Percentiles rank a stretch among this genome's conserved stretches.
phyloP scores from a whole-genome alignment of 2,888 invertebrate species.

The Cotesia congregata region DNA sequence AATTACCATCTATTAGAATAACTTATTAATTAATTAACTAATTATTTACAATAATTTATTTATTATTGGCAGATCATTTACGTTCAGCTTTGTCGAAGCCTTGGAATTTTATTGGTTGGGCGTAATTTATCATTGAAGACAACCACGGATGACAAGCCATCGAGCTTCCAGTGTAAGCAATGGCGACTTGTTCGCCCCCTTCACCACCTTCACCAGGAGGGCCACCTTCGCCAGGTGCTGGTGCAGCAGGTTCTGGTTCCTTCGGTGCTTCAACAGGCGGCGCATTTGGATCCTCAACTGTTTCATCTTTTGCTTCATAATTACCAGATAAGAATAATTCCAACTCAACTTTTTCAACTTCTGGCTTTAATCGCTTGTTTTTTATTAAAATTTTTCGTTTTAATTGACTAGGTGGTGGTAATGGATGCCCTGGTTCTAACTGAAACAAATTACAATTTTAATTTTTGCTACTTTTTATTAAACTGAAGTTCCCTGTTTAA shows the following conservation, averaged over 20 bases:
- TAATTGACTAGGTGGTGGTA: constrained; percentile 78
- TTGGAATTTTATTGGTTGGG: constrained; percentile 80
- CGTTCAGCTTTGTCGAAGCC: constrained; percentile 79
- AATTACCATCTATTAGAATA: neutral
- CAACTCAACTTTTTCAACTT: constrained; percentile 77
- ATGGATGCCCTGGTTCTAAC: constrained; percentile 75
- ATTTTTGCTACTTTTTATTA: too few species aligned
- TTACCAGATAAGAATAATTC: constrained; percentile 73
- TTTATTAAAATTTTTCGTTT: constrained; percentile 80
- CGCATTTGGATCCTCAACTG: constrained; percentile 71
- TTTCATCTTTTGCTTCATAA: constrained; percentile 72
- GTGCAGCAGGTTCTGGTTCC: constrained; percentile 50
- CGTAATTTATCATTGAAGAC: constrained; percentile 80
- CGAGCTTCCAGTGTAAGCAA: constrained; percentile 77
- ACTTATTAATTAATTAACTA: neutral
- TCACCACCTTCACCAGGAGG: constrained; percentile 73
- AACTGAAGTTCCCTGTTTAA: too few species aligned
- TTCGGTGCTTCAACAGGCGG: constrained; percentile 62
- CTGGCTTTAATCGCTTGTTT: constrained; percentile 78
- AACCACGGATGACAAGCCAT: constrained; percentile 79
- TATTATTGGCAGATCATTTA: constrained; percentile 57
- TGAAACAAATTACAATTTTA: constrained; percentile 44
- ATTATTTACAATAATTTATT: neutral
- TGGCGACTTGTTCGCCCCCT: constrained; percentile 65
- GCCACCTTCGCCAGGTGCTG: constrained; percentile 57